These are phyloP conservation scores for Drosophila aldrichi DNA, from an alignment of 2,888 invertebrate species.

Conservation along the genomic window DNA sequence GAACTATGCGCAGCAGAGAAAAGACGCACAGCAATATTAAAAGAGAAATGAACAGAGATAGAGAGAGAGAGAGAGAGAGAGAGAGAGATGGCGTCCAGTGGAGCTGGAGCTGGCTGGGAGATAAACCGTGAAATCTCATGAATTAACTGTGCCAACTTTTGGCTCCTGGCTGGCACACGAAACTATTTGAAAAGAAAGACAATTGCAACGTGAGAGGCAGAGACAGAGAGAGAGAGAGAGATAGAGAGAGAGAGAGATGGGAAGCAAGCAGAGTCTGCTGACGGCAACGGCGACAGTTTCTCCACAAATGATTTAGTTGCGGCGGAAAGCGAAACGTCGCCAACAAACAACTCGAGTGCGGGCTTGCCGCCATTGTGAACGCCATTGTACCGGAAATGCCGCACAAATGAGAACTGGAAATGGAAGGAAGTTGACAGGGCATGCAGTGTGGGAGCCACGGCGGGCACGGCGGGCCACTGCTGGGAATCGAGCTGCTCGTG, in stretches of 20 bases:
- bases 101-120: conserved; percentile 50
- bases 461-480: not conserved
- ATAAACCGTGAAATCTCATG: conserved; percentile 80
- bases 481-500: not conserved
- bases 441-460: not conserved
- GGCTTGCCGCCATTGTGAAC: conserved; percentile 62
- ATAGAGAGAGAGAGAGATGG: not conserved
- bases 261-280: not conserved
- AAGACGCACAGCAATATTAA: conserved; percentile 30
- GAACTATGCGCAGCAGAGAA: conserved; percentile 64
- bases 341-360: conserved; percentile 74
- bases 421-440: conserved; percentile 78
- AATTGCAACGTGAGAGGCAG: conserved; percentile 60
- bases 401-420: conserved; percentile 78
- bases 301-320: conserved; percentile 74
- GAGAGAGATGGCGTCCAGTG: conserved; percentile 13
- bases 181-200: conserved; percentile 78
- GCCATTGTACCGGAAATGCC: conserved; percentile 78
- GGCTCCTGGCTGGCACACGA: conserved; percentile 58
- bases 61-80: conserved; percentile 1
- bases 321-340: conserved; percentile 78
- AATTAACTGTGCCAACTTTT: conserved; percentile 74
- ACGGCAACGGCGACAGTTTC: conserved; percentile 33
- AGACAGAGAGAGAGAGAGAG: not conserved
- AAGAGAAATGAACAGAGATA: conserved; percentile 4